phyloP scores from a whole-genome alignment of 2,797 vertebrate genomes.

The Pterois miles region DNA sequence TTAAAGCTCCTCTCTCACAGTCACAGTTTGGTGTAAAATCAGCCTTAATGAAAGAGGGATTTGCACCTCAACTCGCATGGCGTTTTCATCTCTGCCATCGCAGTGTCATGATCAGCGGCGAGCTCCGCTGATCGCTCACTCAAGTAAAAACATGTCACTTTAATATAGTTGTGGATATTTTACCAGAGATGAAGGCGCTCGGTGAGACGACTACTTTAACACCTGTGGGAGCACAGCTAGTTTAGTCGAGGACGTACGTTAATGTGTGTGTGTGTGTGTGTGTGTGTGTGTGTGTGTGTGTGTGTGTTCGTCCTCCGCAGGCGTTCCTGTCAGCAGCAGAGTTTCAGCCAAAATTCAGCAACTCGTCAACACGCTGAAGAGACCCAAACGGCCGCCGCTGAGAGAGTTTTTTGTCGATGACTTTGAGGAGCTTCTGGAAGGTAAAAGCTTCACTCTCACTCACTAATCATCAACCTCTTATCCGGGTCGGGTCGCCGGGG shows the following conservation, averaged over 20 bases:
- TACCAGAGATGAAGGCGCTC: not conserved
- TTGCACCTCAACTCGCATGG: not conserved
- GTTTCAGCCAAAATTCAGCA: conserved; percentile 99
- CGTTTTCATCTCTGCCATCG: not conserved
- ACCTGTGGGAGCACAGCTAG: conserved; percentile 12
- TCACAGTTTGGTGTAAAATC: not conserved
- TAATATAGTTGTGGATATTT: not conserved
- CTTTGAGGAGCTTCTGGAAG: conserved; percentile 98
- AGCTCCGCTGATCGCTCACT: conserved; percentile 16
- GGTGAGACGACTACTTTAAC: not conserved
- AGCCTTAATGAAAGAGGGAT: conserved; percentile 15
- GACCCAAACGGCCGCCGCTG: conserved; percentile 92
- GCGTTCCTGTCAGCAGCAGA: conserved; percentile 97
- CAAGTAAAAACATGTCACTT: not conserved
- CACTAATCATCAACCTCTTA: too few species aligned
- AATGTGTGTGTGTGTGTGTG: not conserved
- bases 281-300: not conserved
- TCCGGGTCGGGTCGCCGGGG: too few species aligned
- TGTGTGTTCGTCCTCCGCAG: conserved; percentile 69
- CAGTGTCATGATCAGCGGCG: not conserved
- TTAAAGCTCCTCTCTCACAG: not conserved
- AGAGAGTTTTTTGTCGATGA: conserved; percentile 98
- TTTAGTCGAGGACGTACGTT: not conserved
- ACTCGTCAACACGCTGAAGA: conserved; percentile 96
- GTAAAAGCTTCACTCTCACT: conserved; percentile 74